A percentile compares a stretch with the other conserved stretches of the same genome.
These are phyloP conservation scores for Gnathonemus longibarbis DNA, from an alignment of 2,113 vertebrate genomes.

Conservation along the genomic window DNA sequence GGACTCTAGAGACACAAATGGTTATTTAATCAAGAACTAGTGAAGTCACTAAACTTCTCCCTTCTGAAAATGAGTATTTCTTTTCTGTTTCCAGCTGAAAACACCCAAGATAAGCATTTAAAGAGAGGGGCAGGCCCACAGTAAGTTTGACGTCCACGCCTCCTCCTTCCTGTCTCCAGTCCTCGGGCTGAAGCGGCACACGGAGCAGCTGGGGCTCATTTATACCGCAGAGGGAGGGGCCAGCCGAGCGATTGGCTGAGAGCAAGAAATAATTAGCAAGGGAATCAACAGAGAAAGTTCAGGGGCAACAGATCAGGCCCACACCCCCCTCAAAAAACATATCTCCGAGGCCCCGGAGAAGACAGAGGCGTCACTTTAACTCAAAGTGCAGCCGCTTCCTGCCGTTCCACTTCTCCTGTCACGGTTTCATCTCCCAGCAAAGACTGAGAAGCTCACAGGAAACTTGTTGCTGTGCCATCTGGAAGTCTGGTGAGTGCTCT, in stretches of 20 bases:
- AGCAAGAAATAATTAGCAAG: conserved; percentile 28
- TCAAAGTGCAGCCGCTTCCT: background rate
- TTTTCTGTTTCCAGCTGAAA: background rate
- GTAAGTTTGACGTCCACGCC: background rate
- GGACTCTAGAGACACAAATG: background rate
- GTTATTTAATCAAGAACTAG: background rate
- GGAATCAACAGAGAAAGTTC: conserved; percentile 29
- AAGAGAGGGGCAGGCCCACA: background rate
- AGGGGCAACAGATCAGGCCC: conserved; percentile 17
- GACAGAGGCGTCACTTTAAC: background rate
- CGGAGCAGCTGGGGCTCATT: conserved; percentile 42
- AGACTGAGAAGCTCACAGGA: background rate
- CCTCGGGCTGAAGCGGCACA: conserved; percentile 5
- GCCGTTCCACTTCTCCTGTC: background rate
- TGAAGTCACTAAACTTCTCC: background rate
- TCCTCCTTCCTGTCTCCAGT: conserved; percentile 7
- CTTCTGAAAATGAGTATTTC: background rate
- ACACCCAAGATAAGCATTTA: background rate
- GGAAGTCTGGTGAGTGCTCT: conserved; percentile 32
- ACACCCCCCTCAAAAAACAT: background rate
- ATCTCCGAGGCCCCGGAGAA: background rate
- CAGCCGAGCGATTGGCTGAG: conserved; percentile 20
- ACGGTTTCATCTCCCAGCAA: background rate
- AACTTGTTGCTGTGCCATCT: conserved; percentile 25
- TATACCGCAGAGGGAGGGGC: conserved; percentile 33